Evolutionary conservation across 1,140 invertebrate genomes (phyloP).

Genomic region (Sitobion miscanthi): DNA sequence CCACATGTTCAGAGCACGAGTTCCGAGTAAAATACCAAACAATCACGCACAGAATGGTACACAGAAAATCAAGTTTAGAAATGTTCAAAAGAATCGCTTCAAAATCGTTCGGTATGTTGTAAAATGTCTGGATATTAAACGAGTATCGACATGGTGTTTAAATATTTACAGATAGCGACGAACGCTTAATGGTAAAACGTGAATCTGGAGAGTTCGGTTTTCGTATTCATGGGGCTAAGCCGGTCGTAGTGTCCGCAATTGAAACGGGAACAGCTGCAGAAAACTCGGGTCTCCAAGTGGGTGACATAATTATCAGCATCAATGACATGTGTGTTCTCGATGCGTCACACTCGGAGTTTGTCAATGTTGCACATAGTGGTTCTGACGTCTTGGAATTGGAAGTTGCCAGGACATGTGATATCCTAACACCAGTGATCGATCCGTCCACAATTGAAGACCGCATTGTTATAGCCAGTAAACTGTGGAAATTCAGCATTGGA

Average conservation of each 20-base stretch:
- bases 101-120: conserved; percentile 79
- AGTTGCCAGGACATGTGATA: conserved; percentile 84
- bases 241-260: conserved; percentile 93
- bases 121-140: not conserved
- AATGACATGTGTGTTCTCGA: conserved; percentile 91
- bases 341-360: conserved; percentile 92
- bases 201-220: conserved; percentile 93
- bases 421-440: conserved; percentile 68
- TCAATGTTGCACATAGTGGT: conserved; percentile 82
- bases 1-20: conserved; percentile 85
- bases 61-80: conserved; percentile 88
- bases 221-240: conserved; percentile 92
- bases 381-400: conserved; percentile 83
- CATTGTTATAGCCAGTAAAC: conserved; percentile 71
- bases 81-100: conserved; percentile 85
- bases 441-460: not conserved
- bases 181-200: conserved; percentile 80
- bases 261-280: conserved; percentile 90
- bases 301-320: conserved; percentile 91
- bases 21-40: conserved; percentile 86
- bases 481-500: conserved; percentile 75
- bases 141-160: not conserved
- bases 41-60: conserved; percentile 86
- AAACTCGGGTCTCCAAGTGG: conserved; percentile 87
- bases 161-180: conserved; percentile 78